Conservation (phyloP, 30 jellyfish, hydroid and myxozoan species). For the Aurelia aurita region DNA sequence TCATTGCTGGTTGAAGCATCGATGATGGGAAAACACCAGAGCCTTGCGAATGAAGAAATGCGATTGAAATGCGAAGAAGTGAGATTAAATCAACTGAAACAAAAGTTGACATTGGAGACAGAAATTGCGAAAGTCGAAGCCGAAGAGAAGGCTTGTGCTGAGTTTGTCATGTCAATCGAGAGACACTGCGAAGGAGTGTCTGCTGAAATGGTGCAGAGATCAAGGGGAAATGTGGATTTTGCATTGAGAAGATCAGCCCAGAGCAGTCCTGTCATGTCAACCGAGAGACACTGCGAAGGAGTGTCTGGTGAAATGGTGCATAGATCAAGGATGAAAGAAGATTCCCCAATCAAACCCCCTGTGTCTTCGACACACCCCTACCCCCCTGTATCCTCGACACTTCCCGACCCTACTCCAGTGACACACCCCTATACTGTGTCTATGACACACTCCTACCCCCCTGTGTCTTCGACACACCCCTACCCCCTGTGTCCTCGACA, state of each 20-base stretch:
- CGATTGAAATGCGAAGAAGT: conserved; percentile 18
- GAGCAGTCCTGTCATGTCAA: conserved; percentile 10
- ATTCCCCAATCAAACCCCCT: background rate
- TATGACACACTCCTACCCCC: conserved; percentile 1
- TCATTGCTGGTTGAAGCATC: conserved; percentile 9
- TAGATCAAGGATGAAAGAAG: background rate
- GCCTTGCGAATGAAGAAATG: conserved; percentile 18
- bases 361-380: too few relatives aligned
- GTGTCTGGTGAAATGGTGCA: too few relatives aligned
- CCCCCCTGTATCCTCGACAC: background rate
- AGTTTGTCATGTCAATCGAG: conserved; percentile 11
- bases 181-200: conserved; percentile 1
- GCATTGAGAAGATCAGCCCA: too few relatives aligned
- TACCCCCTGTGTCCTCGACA: too few relatives aligned
- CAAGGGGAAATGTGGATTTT: background rate
- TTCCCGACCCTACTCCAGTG: background rate
- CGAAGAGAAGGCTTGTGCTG: too few relatives aligned
- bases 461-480: conserved; percentile 1
- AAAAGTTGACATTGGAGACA: too few relatives aligned
- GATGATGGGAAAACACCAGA: conserved; percentile 15
- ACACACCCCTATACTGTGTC: background rate
- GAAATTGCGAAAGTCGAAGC: too few relatives aligned
- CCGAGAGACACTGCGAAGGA: conserved; percentile 14
- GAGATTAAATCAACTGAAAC: conserved; percentile 15
- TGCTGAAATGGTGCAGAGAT: too few relatives aligned